Percentiles rank a stretch among this genome's conserved stretches.
phyloP scores from a whole-genome alignment of 2,113 vertebrate genomes.

The Pygoscelis antarcticus region DNA sequence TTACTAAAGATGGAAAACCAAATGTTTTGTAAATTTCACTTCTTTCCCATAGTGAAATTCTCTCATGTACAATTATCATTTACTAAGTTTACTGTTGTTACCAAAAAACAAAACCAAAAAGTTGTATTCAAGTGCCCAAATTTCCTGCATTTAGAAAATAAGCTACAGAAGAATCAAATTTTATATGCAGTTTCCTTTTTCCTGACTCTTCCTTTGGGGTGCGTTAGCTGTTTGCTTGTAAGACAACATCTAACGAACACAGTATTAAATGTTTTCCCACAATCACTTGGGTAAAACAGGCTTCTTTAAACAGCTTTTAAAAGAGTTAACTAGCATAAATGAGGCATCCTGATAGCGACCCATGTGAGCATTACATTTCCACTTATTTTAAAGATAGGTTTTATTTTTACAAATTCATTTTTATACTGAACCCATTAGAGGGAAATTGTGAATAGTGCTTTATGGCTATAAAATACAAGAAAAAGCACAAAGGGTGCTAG shows the following conservation, averaged over 20 bases:
- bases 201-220: constrained; percentile 58
- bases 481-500: not conserved
- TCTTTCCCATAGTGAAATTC: constrained; percentile 31
- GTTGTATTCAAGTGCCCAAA: not conserved
- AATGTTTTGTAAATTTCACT: constrained; percentile 2
- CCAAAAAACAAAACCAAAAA: not conserved
- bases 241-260: constrained; percentile 48
- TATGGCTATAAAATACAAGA: not conserved
- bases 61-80: not conserved
- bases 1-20: not conserved
- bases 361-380: not conserved
- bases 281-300: not conserved
- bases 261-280: constrained; percentile 39
- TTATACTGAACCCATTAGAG: not conserved
- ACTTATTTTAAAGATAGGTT: not conserved
- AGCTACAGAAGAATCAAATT: constrained; percentile 43
- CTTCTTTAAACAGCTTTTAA: not conserved
- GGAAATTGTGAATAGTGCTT: not conserved
- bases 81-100: not conserved
- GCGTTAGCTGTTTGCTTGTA: constrained; percentile 59
- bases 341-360: not conserved
- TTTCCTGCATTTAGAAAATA: constrained; percentile 41
- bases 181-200: constrained; percentile 67
- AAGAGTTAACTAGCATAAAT: not conserved
- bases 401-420: not conserved